Base-by-base conservation (phyloP, 2,797 vertebrate genomes). In the Tadarida brasiliensis region DNA sequence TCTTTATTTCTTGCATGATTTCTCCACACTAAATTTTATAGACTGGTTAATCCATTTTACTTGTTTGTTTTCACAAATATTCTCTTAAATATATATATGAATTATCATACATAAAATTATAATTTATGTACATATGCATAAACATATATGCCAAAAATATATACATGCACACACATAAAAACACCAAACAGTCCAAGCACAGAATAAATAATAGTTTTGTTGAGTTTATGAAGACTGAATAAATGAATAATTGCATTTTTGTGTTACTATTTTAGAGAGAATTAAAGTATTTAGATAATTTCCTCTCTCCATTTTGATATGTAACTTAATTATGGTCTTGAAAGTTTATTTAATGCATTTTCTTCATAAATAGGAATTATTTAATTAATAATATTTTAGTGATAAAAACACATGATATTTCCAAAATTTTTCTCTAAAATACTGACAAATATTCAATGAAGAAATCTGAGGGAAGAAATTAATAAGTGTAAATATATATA, bases 371-470 rank as follows among this genome's bases (percentile, higher is more conserved):
- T 94, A 95, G 5, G 51, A 70, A 86, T 96, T 87, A 78, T 87
- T 83, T 89, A 68, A 90, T 73, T 68, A 71, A 56, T 81, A 85
- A 83, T 57, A 56, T 54, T 90, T 94, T 74, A 84, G 24, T 24
- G 1, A 54, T 78, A 86, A 88, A 91, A 95, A 39, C 0, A 67
- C 56, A 17, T 61, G 49, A 19, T 10, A 82, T 87, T 96, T 94
- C 44, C 44, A 96, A 96, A 91, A 81, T 77, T 5, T 49, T 94
- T 96, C 49, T 95, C 35, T 77, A 85, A 90, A 91, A 87, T 87
- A 51, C 30, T 88, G 47, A 33, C 47, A 95, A 39, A 65, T 17
- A 77, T 91, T 94, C 39, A 84, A 33, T 84, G 82, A 93, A 59
- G 26, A 94, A 73, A 65, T 71, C 67, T 68, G 51, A 93, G 39